Evolutionary conservation across 2,113 vertebrate species (phyloP).

Genomic region (Phoenicopterus ruber): DNA sequence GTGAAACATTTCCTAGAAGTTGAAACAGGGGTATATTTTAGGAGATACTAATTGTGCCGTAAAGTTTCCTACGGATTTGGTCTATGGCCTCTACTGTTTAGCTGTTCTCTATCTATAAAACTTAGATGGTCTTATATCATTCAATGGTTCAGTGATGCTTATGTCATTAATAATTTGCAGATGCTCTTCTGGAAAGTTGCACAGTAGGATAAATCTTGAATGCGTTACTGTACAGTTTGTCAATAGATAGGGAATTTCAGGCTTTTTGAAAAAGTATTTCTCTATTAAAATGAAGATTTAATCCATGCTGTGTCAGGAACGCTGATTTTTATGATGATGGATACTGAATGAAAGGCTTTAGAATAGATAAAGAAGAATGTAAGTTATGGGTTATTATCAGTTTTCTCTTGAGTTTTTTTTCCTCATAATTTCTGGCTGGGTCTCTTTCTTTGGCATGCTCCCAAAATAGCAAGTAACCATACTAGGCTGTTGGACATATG

Average conservation of each 20-base stretch:
- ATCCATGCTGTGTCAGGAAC: not conserved
- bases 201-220: not conserved
- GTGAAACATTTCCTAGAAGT: not conserved
- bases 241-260: not conserved
- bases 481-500: not conserved
- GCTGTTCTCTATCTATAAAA: not conserved
- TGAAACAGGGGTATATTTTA: not conserved
- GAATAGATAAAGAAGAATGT: not conserved
- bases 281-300: constrained; percentile 4
- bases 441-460: not conserved
- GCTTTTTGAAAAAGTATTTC: not conserved
- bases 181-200: not conserved
- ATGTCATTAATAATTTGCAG: not conserved
- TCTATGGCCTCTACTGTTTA: not conserved
- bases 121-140: not conserved
- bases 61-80: not conserved
- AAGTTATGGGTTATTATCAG: not conserved
- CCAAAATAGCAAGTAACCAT: not conserved
- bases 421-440: not conserved
- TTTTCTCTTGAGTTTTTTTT: not conserved
- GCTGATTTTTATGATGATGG: not conserved
- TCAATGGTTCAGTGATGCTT: not conserved
- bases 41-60: not conserved
- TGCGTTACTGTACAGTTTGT: not conserved
- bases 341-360: not conserved